A percentile compares a stretch with the other conserved stretches of the same genome.
phyloP scores from a whole-genome alignment of 2,113 vertebrate genomes.

The Planiliza haematocheilus region DNA sequence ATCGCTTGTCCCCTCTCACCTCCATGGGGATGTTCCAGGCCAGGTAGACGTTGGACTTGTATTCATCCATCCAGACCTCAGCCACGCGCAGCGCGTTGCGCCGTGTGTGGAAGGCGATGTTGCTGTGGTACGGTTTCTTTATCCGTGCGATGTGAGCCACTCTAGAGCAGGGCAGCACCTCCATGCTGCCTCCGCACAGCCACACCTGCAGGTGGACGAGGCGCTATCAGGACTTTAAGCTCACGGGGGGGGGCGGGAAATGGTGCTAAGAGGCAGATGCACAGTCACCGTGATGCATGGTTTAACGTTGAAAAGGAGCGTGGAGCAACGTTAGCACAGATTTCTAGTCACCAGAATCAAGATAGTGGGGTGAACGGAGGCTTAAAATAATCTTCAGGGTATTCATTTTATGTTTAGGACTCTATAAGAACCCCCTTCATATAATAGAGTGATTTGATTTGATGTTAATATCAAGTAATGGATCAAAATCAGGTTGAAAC shows the following conservation, averaged over 20 bases:
- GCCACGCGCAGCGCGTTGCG: constrained; percentile 96
- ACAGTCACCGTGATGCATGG: not conserved
- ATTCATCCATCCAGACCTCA: constrained; percentile 98
- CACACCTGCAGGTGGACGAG: constrained; percentile 86
- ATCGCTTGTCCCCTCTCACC: constrained; percentile 76
- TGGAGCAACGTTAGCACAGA: not conserved
- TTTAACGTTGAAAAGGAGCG: not conserved
- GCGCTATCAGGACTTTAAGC: not conserved
- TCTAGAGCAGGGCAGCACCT: constrained; percentile 95
- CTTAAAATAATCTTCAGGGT: no score
- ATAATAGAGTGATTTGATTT: no score
- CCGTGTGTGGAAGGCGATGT: constrained; percentile 95
- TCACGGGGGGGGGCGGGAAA: not conserved
- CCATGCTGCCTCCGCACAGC: constrained; percentile 98
- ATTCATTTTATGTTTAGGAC: no score
- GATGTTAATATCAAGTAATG: no score
- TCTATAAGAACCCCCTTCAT: no score
- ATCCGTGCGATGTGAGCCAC: constrained; percentile 95
- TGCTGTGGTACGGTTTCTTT: constrained; percentile 96
- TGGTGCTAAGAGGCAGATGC: not conserved
- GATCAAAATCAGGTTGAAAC: not conserved
- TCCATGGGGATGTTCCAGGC: constrained; percentile 98
- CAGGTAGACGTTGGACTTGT: constrained; percentile 95
- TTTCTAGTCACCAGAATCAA: not conserved
- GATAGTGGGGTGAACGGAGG: no score